Conservation (phyloP, 2,113 vertebrate species). For the Zapornia atra region DNA sequence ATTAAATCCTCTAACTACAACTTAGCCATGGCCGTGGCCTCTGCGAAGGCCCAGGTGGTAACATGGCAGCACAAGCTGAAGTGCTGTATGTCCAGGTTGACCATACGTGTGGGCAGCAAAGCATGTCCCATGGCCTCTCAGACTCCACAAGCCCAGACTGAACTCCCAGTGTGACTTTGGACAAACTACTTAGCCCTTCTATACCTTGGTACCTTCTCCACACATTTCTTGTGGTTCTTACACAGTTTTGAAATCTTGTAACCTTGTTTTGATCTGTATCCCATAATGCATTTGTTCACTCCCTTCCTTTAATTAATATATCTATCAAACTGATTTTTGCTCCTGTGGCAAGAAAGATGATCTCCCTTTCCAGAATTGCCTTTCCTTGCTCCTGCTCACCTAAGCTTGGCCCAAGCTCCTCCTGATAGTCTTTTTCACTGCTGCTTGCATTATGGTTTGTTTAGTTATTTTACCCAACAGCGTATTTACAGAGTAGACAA, state of each 20-base stretch:
- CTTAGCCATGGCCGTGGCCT: not conserved
- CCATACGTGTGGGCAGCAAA: accelerated
- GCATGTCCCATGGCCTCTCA: not conserved
- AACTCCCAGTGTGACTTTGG: not conserved
- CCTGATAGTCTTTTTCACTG: not conserved
- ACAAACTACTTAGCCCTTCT: not conserved
- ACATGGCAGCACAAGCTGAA: not conserved
- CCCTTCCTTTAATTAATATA: not conserved
- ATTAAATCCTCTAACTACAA: not conserved
- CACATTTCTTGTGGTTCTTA: not conserved
- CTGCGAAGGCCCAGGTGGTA: not conserved
- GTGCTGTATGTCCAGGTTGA: not conserved
- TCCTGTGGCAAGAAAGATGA: not conserved
- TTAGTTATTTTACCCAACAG: not conserved
- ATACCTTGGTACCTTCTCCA: not conserved
- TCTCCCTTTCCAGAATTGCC: not conserved
- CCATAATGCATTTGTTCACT: not conserved
- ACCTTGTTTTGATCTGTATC: not conserved
- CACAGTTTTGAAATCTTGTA: not conserved
- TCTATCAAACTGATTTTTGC: not conserved
- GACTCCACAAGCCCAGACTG: not conserved
- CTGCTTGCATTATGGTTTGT: not conserved
- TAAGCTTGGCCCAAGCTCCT: not conserved
- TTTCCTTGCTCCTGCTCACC: not conserved
- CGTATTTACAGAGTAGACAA: not conserved